phyloP scores from a whole-genome alignment of 2,888 invertebrate genomes.

The Cancer borealis region DNA sequence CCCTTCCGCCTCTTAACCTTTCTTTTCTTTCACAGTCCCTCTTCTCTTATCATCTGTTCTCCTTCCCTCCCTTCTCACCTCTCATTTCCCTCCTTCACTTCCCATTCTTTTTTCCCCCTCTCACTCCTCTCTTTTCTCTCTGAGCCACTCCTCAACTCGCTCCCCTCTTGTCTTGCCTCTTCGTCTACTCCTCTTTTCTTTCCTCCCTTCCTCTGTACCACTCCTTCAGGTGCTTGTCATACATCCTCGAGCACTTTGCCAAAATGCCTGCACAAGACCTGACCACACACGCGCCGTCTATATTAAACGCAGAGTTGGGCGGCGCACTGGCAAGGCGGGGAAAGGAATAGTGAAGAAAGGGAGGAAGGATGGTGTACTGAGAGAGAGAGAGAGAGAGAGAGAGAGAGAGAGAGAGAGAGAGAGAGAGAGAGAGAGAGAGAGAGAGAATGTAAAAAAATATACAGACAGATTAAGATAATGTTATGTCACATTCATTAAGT shows the following conservation, averaged over 20 bases:
- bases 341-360: background rate
- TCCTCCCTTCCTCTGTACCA: background rate
- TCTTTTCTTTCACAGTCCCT: background rate
- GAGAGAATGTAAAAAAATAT: no score
- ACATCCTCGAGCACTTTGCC: background rate
- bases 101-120: background rate
- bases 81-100: background rate
- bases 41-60: background rate
- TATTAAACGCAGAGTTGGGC: background rate
- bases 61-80: background rate
- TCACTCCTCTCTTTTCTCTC: background rate
- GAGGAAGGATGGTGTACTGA: background rate
- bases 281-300: background rate
- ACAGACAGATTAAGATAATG: no score
- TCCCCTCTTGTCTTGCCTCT: background rate
- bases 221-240: slow-evolving; percentile 26
- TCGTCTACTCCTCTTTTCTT: background rate
- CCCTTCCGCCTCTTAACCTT: background rate
- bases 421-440: no score
- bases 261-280: background rate
- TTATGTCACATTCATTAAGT: no score
- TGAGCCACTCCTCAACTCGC: background rate
- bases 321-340: background rate
- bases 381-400: no score
- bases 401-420: no score